A percentile compares a stretch with the other conserved stretches of the same genome.
phyloP scores from a whole-genome alignment of 2,888 invertebrate species.

The Ferdinandea cuprea region DNA sequence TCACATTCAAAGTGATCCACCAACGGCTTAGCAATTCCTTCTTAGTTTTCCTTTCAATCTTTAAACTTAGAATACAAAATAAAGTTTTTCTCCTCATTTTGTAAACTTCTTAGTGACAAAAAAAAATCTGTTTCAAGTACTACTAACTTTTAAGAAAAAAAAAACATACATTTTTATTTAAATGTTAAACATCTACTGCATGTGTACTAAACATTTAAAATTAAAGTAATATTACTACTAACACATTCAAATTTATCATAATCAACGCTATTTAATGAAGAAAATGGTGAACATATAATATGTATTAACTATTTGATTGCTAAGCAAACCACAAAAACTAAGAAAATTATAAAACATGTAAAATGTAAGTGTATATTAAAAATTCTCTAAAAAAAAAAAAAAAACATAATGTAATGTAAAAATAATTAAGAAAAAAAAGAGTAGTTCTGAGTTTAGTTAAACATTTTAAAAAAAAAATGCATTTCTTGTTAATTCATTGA shows the following conservation, averaged over 20 bases:
- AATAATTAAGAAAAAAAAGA: conserved; percentile 16
- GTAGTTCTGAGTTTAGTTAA: conserved; percentile 50
- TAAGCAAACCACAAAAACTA: conserved; percentile 64
- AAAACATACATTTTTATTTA: conserved; percentile 45
- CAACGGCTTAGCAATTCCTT: conserved; percentile 36
- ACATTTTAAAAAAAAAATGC: conserved; percentile 10
- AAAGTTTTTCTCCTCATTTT: conserved; percentile 42
- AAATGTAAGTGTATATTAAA: conserved; percentile 75
- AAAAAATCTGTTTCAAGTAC: conserved; percentile 44
- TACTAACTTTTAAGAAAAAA: conserved; percentile 52
- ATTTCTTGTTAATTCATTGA: conserved; percentile 26
- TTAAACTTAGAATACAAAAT: conserved; percentile 28
- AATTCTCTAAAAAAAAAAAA: conserved; percentile 65
- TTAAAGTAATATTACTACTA: conserved; percentile 51
- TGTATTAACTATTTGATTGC: conserved; percentile 64
- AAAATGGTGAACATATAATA: conserved; percentile 52
- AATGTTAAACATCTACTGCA: conserved; percentile 67
- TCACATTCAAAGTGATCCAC: conserved; percentile 78
- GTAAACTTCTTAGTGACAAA: conserved; percentile 57
- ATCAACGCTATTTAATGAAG: conserved; percentile 61
- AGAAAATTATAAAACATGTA: conserved; percentile 57
- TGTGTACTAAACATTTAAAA: conserved; percentile 62
- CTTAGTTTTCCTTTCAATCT: conserved; percentile 47
- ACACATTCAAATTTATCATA: conserved; percentile 70
- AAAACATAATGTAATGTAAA: conserved; percentile 47